These are phyloP conservation scores for Phasia obesa DNA, from an alignment of 2,888 invertebrate species.

Conservation along the genomic window DNA sequence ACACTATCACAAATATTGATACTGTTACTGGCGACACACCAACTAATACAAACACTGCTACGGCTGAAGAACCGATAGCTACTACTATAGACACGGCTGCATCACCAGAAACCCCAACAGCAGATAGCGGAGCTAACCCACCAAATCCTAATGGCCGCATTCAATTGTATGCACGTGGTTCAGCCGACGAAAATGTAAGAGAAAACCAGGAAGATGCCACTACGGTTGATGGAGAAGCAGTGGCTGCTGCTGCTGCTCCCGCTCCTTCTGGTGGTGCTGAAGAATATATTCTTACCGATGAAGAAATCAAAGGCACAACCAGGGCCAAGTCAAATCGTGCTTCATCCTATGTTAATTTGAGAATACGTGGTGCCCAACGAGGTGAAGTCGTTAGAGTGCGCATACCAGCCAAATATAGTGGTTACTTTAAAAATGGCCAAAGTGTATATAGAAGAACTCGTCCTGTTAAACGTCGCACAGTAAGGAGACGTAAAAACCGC, in stretches of 20 bases:
- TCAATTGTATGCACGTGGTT: constrained; percentile 62
- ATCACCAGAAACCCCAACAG: neutral
- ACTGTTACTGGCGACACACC: neutral
- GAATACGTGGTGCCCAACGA: constrained; percentile 75
- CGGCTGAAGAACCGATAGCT: neutral
- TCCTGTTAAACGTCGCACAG: constrained; percentile 74
- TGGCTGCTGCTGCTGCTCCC: constrained; percentile 72
- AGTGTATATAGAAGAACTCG: constrained; percentile 68
- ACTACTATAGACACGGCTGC: neutral
- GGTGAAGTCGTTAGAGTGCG: constrained; percentile 77
- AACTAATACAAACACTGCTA: neutral
- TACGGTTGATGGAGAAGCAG: constrained; percentile 73
- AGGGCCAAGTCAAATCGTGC: constrained; percentile 74
- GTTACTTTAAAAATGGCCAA: constrained; percentile 79
- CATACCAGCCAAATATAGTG: constrained; percentile 77
- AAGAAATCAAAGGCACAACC: too few species aligned
- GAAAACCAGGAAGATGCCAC: constrained; percentile 56
- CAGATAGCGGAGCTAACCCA: neutral
- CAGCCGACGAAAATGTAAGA: neutral
- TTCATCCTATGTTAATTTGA: constrained; percentile 74
- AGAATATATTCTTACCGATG: constrained; percentile 76
- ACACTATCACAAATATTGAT: constrained; percentile 55
- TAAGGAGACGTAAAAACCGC: constrained; percentile 73
- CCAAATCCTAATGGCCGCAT: constrained; percentile 65
- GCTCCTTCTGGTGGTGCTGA: constrained; percentile 76